These are phyloP conservation scores for Sicus ferrugineus DNA, from an alignment of 2,888 invertebrate genomes.

Conservation along the genomic window DNA sequence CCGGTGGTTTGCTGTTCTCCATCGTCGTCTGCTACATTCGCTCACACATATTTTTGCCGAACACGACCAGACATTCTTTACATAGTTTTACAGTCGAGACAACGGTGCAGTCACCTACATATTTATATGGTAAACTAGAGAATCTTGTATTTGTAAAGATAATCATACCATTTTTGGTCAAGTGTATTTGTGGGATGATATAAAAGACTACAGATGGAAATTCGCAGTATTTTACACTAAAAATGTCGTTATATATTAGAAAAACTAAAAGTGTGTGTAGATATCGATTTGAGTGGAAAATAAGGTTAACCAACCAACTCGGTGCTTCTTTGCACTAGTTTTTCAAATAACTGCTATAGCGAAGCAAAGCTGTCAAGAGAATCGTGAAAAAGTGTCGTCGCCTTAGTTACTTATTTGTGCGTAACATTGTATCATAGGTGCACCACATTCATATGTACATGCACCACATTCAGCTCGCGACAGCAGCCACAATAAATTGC, in stretches of 20 bases:
- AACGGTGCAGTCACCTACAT: neutral
- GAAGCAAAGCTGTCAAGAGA: neutral
- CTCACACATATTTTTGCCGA: neutral
- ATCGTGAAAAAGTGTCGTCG: no score
- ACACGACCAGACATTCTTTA: neutral
- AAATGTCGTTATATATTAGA: no score
- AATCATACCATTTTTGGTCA: neutral
- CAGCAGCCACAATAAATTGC: neutral
- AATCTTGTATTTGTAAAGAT: neutral
- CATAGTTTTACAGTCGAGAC: neutral
- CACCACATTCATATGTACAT: neutral
- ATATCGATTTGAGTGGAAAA: no score
- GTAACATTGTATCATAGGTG: slow-evolving; percentile 6
- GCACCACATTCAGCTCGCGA: neutral
- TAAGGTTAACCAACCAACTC: no score
- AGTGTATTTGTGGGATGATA: neutral
- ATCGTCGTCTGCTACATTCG: neutral
- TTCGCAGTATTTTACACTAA: no score
- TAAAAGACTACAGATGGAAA: no score
- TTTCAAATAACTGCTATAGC: neutral
- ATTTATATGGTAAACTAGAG: neutral
- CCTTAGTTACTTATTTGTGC: neutral
- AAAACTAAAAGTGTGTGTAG: no score
- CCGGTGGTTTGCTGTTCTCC: slow-evolving; percentile 30
- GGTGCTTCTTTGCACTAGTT: no score